Evolutionary conservation across 2,888 invertebrate genomes (phyloP).

Genomic region (Eilema sororculum): DNA sequence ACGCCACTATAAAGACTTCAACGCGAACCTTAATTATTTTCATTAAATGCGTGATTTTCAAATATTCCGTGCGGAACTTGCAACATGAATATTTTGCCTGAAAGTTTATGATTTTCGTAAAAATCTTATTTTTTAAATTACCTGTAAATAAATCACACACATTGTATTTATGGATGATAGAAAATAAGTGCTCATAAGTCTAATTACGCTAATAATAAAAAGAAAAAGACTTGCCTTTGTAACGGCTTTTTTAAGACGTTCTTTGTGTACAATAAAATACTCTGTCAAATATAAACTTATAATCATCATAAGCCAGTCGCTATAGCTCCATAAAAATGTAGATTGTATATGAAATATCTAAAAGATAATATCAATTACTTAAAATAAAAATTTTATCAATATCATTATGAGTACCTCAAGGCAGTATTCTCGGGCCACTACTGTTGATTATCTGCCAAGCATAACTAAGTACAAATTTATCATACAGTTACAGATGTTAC

Average conservation of each 20-base stretch:
- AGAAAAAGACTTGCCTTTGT: slow-evolving; percentile 46
- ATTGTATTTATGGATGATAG: not conserved
- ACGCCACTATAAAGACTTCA: slow-evolving; percentile 87
- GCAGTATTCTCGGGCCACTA: no score
- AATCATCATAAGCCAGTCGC: slow-evolving; percentile 89
- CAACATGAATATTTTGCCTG: slow-evolving; percentile 81
- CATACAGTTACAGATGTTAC: not conserved
- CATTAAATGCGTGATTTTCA: slow-evolving; percentile 86
- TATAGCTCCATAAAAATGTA: slow-evolving; percentile 90
- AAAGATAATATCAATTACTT: not conserved
- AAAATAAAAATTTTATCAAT: not conserved
- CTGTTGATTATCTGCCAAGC: no score
- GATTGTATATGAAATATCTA: slow-evolving; percentile 73
- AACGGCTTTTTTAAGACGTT: slow-evolving; percentile 54
- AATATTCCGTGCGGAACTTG: slow-evolving; percentile 84
- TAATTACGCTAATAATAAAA: not conserved
- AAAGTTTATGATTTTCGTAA: slow-evolving; percentile 60
- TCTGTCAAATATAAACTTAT: slow-evolving; percentile 89
- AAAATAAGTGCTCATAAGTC: not conserved
- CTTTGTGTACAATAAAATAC: slow-evolving; percentile 87
- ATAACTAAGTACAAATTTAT: no score
- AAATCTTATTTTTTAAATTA: not conserved
- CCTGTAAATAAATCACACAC: not conserved
- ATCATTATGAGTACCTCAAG: no score
- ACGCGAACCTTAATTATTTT: slow-evolving; percentile 86